Base-by-base conservation (phyloP, 2,113 vertebrate species). In the Passer domesticus region DNA sequence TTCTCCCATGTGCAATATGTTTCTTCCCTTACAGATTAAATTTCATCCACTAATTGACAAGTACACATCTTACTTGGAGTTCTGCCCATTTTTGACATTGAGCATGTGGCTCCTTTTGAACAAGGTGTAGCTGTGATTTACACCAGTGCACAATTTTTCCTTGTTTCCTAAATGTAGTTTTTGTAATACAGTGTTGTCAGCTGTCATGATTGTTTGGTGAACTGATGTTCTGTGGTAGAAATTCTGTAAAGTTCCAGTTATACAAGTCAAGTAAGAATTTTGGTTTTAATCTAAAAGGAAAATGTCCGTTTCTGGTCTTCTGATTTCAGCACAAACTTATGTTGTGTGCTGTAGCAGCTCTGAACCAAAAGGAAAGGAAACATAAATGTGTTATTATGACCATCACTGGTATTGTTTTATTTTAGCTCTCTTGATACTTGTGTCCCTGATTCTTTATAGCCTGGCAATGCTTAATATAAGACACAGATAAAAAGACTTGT, bases 11-110 rank as follows among this genome's bases (percentile, higher is more conserved):
- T 18, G 62, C 87, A 47, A 13, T 69, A 44, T 49, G 87, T 58
- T 93, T 90, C 62, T 89, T 83, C 74, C n/a, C 53, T 72, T 83
- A 79, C 64, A 46, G 43, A 50, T 72, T 63, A 52, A 17, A 39
- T 83, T 93, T 90, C 64, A 77, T 79, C 88, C 35, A 6, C 41
- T 91, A 92, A 87, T 92, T 95, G 86, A 87, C 56, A 63, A 90
- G 80, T 64, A 86, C 31, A 20, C 43, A 33, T 75, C 93, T 94
- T 28, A 11, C 72, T 89, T 73, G 90, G 68, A 87, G 50, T 78
- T 81, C 62, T 94, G 84, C 70, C 82, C 77, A 18, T 66, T 64
- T 67, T 87, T 92, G 72, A 86, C 72, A 67, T 13, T 53, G 86
- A 89, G 44, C 75, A 44, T 93, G 91, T 89, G 94, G 83, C 75